Base-by-base conservation (phyloP, 2,113 vertebrate genomes). In the Lethenteron reissneri region DNA sequence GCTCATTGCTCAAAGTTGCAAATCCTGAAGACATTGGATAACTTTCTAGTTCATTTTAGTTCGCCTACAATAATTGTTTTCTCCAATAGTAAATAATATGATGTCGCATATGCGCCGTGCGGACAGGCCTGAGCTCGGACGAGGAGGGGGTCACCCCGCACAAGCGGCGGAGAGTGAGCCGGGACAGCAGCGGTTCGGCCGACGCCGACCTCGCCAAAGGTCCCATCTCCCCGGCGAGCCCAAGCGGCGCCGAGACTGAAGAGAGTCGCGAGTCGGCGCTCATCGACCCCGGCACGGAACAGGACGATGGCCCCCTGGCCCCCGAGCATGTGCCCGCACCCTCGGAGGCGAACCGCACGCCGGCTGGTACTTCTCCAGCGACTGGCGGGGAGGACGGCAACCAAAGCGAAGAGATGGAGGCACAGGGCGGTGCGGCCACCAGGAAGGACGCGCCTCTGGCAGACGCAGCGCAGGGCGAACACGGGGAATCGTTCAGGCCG, bases 201-300 rank as follows among this genome's bases (percentile, higher is more conserved):
- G 72, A 71, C 57, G 70, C 57, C 70, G 70, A 70, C 64, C 75
- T 81, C 1, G 79, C 76, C 0, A 87, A 92, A 1, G 76, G 82
- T 73, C 83, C 25, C n/a, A 25, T 25, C n/a, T 68, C 64, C 64
- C 64, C 64, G n/a, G 64, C 25, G 25, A 10, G 83, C 14, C 73
- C 81, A 21, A 74, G 78, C 0, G 92, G 95, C 71, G 25, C 79
- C 17, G 92, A 92, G 76, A 79, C 83, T 13, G 91, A 89, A 58
- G 94, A 99, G 80, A 97, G 91, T 0, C 85, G 92, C 69, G 94
- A 99, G 87, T 99, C 94, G 2, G 94, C 90, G 0, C 85, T 99
- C 74, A 99, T 99, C n/a, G 92, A 97, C 73, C 94, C 91, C 0
- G 94, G 92, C 72, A 96, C 91, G 0, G 94, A 99, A 76, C 90